Base-by-base conservation (phyloP, 2,888 invertebrate genomes). In the Pasiphila rectangulata region DNA sequence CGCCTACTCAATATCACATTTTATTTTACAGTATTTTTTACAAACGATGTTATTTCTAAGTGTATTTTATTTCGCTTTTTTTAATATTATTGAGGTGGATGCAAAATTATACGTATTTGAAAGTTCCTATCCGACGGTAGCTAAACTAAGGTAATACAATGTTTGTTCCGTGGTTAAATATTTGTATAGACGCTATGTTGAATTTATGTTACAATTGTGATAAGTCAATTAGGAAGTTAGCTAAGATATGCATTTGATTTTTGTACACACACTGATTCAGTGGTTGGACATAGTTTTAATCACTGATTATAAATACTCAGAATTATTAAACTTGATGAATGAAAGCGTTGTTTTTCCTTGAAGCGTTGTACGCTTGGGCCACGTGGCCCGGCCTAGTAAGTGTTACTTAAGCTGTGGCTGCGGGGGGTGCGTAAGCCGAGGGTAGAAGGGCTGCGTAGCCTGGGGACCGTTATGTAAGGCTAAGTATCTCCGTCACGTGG, bases 301-400 rank as follows among this genome's bases (percentile, higher is more conserved):
- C n/a, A n/a, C n/a, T n/a, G n/a, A n/a, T n/a, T n/a, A n/a, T n/a
- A 44, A 55, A 50, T 56, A 51, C 63, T 66, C 61, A 61, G 64
- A 63, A 62, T 51, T 56, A 72, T 68, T 69, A 71, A 70, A 70
- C 53, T 47, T 56, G 63, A 67, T 69, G 67, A 72, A 69, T 72
- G 69, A 64, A 69, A 57, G 54, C 29, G 56, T 57, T 65, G 66
- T 65, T 70, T 69, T 58, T 54, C 56, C 66, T 46, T 42, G 53
- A 54, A 39, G 54, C 21, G 21, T 16, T 13, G 12, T 30, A 6
- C 19, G 29, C 19, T 15, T 25, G 17, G 4, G 34, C 41, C 49
- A 44, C 43, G 44, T 44, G 49, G 41, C 36, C 21, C 30, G 47
- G 32, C 10, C 27, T 27, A 36, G 35, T 1, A 6, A 43, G 27